Base-by-base conservation (phyloP, 2,888 invertebrate species). In the Erynnis tages region DNA sequence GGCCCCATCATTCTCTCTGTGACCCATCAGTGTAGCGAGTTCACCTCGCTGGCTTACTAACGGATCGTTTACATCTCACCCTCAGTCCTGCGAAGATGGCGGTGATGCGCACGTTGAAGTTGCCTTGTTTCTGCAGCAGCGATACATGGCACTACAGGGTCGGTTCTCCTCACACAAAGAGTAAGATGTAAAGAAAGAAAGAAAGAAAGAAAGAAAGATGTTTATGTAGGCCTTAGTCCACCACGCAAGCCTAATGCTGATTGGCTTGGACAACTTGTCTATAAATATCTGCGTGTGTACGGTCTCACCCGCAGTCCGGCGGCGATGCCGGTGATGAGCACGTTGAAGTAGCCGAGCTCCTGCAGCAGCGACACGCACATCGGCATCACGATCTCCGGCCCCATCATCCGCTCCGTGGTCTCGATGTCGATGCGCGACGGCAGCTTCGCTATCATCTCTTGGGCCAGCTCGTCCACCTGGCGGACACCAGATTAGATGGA, bases 341-440 rank as follows among this genome's bases (percentile, higher is more conserved):
- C 68, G 57, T 90, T 90, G 66, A 66, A 90, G 66, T 90, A 90
- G 0, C 78, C 75, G 10, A 90, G 74, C 90, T 97, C 97, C 75
- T 97, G 97, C 23, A 97, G 86, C 35, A 97, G 82, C 0, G 97
- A 95, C 4, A 97, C 96, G 71, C 96, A 95, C 66, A 97, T 89
- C 0, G 97, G 97, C 60, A 92, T 92, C 62, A 94, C 82, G 7
- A 87, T 94, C 65, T 93, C 91, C 0, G 91, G 76, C 0, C 95
- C 95, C 74, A 97, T 93, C 66, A 95, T 87, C 55, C 93, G 93
- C 43, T 93, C 93, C 0, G 95, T 94, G 1, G 91, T 91, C 72
- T 95, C 95, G 73, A 94, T 37, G 78, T 97, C 95, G 29, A 97
- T 94, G 59, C 91, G 90, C 0, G 77, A 73, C 0, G 97, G 97